Base-by-base conservation (phyloP, 37 sponge, comb jelly and placozoan genomes). In the Petrosia ficiformis region DNA sequence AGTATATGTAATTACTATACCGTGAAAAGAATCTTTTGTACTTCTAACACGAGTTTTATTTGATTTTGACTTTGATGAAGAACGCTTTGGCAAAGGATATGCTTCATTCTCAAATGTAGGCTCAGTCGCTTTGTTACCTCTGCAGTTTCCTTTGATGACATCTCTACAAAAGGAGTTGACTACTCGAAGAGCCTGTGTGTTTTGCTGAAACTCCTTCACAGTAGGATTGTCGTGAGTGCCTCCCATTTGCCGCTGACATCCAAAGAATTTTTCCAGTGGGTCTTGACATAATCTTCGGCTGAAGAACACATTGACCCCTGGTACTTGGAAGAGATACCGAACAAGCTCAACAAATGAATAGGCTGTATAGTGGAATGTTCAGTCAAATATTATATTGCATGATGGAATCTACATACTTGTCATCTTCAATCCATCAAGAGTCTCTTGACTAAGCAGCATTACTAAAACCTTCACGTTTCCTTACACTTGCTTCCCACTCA, bases 251-350 rank as follows among this genome's bases (percentile, higher is more conserved):
- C 83, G 16, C 39, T 82, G 83, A 58, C 40, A 70, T 30, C 83
- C 75, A 52, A 82, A 82, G 56, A 82, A 82, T 36, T 82, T 82
- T 75, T 82, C 75, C 2, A 82, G 60, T 0, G 70, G 75, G 32
- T 82, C 83, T 36, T 82, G 83, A 29, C 57, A 39, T 19, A 82
- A 56, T 1, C 40, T 43, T 54, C 65, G 54, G 67, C 83, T 82
- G 36, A 82, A 66, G 39, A 77, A 65, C 37, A 48, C 29, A 24
- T 22, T 65, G 42, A 65, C 68, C 26, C 66, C 65, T 41, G 44
- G 54, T 6, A 77, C n/a, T 26, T 39, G 36, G 66, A 77, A 77
- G 0, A 77, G 26, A 64, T 77, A 65, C 30, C 39, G 39, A 3
- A 65, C 52, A 21, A 77, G 24, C 66, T 77, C 54, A 24, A 77